Evolutionary conservation across 2,888 invertebrate species (phyloP), one percentile per base, ranked within the genome.

Genomic region (Sphaerolaimus hirsutus): DNA sequence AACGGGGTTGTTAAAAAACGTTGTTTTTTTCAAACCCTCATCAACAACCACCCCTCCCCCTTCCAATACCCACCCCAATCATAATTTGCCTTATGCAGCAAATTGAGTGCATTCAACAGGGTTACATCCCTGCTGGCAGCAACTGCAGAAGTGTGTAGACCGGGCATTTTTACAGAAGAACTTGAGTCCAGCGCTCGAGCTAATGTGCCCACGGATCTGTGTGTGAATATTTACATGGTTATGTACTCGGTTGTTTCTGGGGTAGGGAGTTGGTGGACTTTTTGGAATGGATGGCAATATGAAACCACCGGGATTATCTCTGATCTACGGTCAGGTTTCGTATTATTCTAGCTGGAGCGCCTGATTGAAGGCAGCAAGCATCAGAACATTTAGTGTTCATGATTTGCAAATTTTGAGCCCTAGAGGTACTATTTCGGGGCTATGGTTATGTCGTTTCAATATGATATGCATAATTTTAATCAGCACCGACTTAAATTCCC

Each of bases 101-200:
- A 82, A 70, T 91, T 83, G 89, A 97, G 89, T 47, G 93, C 93
- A 70, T 93, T 89, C 69, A 93, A 87, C 79, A 89, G 73, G 53
- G 97, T 97, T 58, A 93, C 84, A 72, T 99, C 97, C 58, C 97
- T 75, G 61, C 87, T 87, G 52, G 97, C 97, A 51, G 93, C 91
- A 47, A 97, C 93, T 52, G 93, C 97, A 61, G 89, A 89, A 87
- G 97, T 89, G 69, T 97, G 93, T 58, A 97, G 73, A 60, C 86
- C 86, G 50, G 97, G 93, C 65, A 97, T 89, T 66, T 93, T 86
- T 43, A 93, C 84, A 56, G 89, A 86, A 67, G 87, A 87, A 57
- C 87, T 87, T 69, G 89, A 89, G 71, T 99, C 97, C 54, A 97
- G 75, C 50, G 97, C 93, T 56, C 97, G 77, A 53, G 93, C 87